Conservation (phyloP, 2,113 vertebrate genomes). For the Nicator chloris region DNA sequence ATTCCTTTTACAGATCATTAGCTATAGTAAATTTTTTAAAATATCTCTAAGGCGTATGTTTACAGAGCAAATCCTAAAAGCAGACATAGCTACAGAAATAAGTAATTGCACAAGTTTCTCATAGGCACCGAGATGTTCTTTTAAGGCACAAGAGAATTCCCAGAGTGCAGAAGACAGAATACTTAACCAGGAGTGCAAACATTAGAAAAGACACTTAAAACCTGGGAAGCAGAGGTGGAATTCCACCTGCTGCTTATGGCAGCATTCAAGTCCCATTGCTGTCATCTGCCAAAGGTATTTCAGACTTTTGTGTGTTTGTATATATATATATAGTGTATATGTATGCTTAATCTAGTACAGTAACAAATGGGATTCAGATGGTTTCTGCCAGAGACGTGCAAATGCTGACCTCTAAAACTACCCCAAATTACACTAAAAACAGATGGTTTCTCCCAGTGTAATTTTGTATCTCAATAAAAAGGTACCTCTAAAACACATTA, state of each 20-base stretch:
- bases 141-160: constrained; percentile 13
- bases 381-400: background rate
- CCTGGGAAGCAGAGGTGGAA: background rate
- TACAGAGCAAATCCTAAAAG: constrained; percentile 24
- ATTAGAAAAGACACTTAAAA: background rate
- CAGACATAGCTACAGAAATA: background rate
- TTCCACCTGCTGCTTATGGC: background rate
- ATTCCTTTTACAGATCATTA: background rate
- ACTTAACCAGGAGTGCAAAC: constrained; percentile 4
- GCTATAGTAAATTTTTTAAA: background rate
- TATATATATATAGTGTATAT: background rate
- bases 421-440: background rate
- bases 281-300: background rate
- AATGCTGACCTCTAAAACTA: background rate
- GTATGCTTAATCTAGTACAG: background rate
- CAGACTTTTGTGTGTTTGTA: background rate
- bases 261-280: background rate
- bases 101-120: constrained; percentile 15
- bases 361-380: background rate
- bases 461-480: background rate
- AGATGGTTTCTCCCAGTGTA: background rate
- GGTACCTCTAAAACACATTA: background rate
- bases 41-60: background rate
- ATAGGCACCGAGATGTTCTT: background rate
- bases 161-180: background rate